Percentiles rank a stretch among this genome's conserved stretches.
Conservation (phyloP, 2,797 vertebrate species). For the Spea hammondii region DNA sequence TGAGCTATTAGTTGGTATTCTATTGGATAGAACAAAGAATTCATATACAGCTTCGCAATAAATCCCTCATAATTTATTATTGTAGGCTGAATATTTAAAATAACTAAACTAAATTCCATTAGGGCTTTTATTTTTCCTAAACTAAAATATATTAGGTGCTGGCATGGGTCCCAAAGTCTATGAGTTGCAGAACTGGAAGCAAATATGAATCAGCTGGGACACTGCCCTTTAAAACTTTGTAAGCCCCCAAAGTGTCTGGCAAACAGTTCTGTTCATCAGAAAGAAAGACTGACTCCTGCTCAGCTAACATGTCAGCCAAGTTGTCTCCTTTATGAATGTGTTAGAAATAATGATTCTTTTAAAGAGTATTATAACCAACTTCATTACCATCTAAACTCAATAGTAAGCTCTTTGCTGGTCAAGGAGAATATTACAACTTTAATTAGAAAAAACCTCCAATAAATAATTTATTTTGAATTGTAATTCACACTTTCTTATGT, state of each 20-base stretch:
- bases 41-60: constrained; percentile 3
- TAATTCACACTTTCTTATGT: background rate
- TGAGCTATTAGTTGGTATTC: constrained; percentile 2
- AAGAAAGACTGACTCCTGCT: constrained; percentile 22
- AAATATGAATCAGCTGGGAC: constrained; percentile 19
- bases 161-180: constrained; percentile 19
- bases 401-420: background rate
- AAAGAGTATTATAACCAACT: constrained; percentile 1
- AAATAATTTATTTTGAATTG: background rate
- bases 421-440: background rate
- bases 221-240: constrained; percentile 20
- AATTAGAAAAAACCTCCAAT: background rate
- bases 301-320: constrained; percentile 6
- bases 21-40: constrained; percentile 19
- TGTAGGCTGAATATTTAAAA: constrained; percentile 19
- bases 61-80: constrained; percentile 13
- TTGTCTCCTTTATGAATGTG: constrained; percentile 11
- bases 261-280: constrained; percentile 7
- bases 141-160: constrained; percentile 29
- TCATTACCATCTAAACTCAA: background rate
- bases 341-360: constrained; percentile 12
- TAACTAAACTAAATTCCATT: constrained; percentile 23
- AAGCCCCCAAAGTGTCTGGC: constrained; percentile 5
- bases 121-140: constrained; percentile 20
- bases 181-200: constrained; percentile 19